Evolutionary conservation across 2,888 invertebrate genomes (phyloP), one percentile per base, ranked within the genome.

Genomic region (Cephalotes varians): DNA sequence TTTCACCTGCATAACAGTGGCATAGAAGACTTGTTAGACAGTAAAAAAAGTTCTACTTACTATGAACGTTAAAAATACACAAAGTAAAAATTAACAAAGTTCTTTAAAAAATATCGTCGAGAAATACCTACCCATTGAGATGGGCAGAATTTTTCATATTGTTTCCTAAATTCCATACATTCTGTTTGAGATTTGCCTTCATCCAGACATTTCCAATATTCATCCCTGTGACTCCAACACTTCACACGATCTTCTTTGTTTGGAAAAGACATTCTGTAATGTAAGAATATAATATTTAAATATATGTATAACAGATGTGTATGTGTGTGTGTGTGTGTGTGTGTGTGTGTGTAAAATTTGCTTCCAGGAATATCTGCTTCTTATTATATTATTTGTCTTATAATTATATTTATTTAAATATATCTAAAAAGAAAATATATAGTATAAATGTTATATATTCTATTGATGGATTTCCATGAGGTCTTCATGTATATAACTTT

Each of bases 131-230:
- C 98, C 99, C 98, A 98, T 94, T 97, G 97, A 1, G 96, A 94
- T 1, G 98, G 97, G 93, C 98, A 98, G 34, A 96, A 96, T 85
- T 96, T 95, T 95, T 98, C 98, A 93, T 97, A 98, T 72, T 96
- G 88, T 95, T 97, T 96, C 87, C 98, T 96, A 89, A 97, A 95
- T 91, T 97, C 95, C 85, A 95, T 94, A 94, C 99, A 99, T 76
- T 96, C 97, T 91, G 96, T 96, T 73, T 96, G 95, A 91, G 96
- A 93, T 86, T 96, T 96, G 87, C 96, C 95, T 86, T 96, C 95
- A 94, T 98, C 98, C 91, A 99, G 95, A 95, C 99, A 99, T 91
- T 97, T 96, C 98, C 98, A 99, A 94, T 97, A 98, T 77, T 96
- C 95, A 95, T 99, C 99, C 92, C 98, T 96, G 86, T 97, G 96